Base-by-base conservation (phyloP, 2,797 vertebrate species). In the Platyrinchus mystaceus region DNA sequence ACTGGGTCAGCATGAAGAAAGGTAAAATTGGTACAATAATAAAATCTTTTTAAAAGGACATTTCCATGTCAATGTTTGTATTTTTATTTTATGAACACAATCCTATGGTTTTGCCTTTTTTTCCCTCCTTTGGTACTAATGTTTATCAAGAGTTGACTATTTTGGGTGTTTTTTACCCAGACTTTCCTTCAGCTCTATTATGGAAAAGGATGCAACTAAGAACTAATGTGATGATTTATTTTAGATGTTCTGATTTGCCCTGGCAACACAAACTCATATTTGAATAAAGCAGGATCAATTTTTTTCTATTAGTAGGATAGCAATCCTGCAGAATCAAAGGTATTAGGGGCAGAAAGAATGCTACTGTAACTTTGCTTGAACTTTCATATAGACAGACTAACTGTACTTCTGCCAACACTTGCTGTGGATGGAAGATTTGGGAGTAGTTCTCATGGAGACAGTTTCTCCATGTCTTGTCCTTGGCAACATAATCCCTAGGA, bases 31-130 rank as follows among this genome's bases (percentile, higher is more conserved):
- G 12, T 71, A 41, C 12, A 89, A n/a, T 52, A 68, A 22, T 79
- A 75, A 77, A 56, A 64, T 32, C 1, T 64, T 70, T 82, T 77
- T 19, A 0, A 70, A 76, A 76, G 5, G 10, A 20, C 2, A 20
- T 82, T 85, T 90, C 17, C 39, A 50, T 86, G 30, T 62, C 36
- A 59, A n/a, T 20, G 3, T 68, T 68, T 15, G 4, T n/a, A 56
- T 70, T 73, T 89, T 70, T 88, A 70, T 83, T 96, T 95, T 94
- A 53, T 84, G 64, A 90, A 91, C 12, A 18, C 3, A 87, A 30
- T 36, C 50, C 3, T 76, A 14, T 66, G 3, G 2, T 52, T 94
- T 52, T 81, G 15, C 12, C 19, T 56, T 94, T 84, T 55, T 87
- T 84, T 71, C 59, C 52, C 84, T 76, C 32, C 15, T 59, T 90